Evolutionary conservation across 2,113 vertebrate genomes (phyloP).

Genomic region (Crotalus tigris): DNA sequence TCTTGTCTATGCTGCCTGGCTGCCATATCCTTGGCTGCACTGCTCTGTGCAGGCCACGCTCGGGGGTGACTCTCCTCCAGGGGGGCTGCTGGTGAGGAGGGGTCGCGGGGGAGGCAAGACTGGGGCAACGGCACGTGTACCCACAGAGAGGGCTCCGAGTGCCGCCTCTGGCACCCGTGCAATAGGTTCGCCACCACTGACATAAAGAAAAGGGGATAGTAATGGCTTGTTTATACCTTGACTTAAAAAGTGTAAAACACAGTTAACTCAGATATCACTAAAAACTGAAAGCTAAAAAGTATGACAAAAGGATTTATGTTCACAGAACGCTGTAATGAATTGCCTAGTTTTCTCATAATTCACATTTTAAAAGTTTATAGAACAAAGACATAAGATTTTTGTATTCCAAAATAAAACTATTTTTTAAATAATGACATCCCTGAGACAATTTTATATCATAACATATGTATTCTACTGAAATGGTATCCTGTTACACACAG

Average conservation of each 20-base stretch:
- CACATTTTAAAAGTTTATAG: not conserved
- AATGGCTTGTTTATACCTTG: not conserved
- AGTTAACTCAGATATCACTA: not conserved
- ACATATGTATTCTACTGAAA: not conserved
- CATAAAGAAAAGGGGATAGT: not conserved
- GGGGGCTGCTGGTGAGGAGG: too few relatives aligned
- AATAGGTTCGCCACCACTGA: too few relatives aligned
- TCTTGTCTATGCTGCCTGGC: too few relatives aligned
- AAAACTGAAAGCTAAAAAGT: slow-evolving; percentile 6
- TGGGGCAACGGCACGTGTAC: too few relatives aligned
- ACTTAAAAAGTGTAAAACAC: not conserved
- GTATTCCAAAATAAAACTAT: not conserved
- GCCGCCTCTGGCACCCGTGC: too few relatives aligned
- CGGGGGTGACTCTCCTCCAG: too few relatives aligned
- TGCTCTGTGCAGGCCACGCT: too few relatives aligned
- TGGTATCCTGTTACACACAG: not conserved
- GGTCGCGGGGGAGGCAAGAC: too few relatives aligned
- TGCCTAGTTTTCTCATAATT: not conserved
- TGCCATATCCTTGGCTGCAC: too few relatives aligned
- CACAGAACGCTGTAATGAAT: not conserved
- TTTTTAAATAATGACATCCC: not conserved
- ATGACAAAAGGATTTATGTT: not conserved
- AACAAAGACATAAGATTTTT: not conserved
- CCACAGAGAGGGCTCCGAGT: too few relatives aligned
- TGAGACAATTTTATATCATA: not conserved